These are phyloP conservation scores for Hormaphis cornu DNA, from an alignment of 1,140 invertebrate genomes.

Conservation along the genomic window DNA sequence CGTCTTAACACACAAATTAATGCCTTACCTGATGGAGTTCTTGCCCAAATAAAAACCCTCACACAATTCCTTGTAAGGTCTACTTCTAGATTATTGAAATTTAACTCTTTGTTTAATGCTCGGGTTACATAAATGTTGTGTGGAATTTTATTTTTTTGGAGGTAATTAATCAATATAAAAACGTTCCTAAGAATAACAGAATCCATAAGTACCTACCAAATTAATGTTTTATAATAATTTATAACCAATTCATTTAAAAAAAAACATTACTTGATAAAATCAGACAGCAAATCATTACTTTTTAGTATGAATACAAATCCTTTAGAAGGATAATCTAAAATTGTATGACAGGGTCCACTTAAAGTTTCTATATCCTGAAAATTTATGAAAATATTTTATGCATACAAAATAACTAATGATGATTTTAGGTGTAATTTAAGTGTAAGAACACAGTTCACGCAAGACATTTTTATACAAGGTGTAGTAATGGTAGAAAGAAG, in stretches of 20 bases:
- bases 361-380: conserved; percentile 48
- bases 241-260: background rate
- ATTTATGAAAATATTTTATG: no score
- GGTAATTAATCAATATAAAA: conserved; percentile 46
- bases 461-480: no score
- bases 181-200: conserved; percentile 40
- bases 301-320: conserved; percentile 55
- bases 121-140: conserved; percentile 61
- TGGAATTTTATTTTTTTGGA: conserved; percentile 50
- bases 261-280: conserved; percentile 40
- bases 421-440: no score
- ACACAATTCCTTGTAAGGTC: conserved; percentile 45
- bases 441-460: no score
- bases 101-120: conserved; percentile 34
- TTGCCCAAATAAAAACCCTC: conserved; percentile 55
- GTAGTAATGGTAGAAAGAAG: no score
- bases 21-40: conserved; percentile 42
- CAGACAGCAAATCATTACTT: conserved; percentile 40
- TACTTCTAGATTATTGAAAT: conserved; percentile 34
- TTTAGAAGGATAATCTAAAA: conserved; percentile 49
- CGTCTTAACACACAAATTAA: no score
- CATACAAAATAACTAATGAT: no score
- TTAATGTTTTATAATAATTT: background rate
- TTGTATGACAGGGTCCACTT: conserved; percentile 45
- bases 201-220: conserved; percentile 4